Evolutionary conservation across 2,113 vertebrate genomes (phyloP).

Genomic region (Cheilinus undulatus): DNA sequence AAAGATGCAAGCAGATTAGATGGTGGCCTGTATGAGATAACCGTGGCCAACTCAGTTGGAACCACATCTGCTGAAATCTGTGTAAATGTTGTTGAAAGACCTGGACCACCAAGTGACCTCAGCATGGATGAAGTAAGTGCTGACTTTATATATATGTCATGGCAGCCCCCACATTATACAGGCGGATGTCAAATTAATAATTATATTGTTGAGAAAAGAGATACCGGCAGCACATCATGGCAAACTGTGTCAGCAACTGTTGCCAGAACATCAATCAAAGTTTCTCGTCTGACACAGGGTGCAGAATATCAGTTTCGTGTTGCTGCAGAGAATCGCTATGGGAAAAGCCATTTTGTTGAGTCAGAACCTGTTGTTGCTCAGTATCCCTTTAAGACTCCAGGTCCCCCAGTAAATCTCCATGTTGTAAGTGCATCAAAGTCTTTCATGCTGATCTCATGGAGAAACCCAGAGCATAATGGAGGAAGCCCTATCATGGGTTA

Average conservation of each 20-base stretch:
- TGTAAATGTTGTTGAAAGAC: constrained; percentile 94
- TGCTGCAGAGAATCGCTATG: constrained; percentile 96
- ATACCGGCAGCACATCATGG: constrained; percentile 93
- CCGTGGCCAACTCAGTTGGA: constrained; percentile 88
- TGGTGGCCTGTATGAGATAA: constrained; percentile 91
- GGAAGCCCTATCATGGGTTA: constrained; percentile 93
- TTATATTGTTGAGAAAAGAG: constrained; percentile 96
- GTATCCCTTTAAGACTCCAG: constrained; percentile 94
- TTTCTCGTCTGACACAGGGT: constrained; percentile 89
- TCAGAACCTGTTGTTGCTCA: constrained; percentile 90
- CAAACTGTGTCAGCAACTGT: constrained; percentile 94
- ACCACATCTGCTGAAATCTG: constrained; percentile 86
- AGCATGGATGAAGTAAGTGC: constrained; percentile 92
- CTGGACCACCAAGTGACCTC: constrained; percentile 90
- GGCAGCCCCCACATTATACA: constrained; percentile 93
- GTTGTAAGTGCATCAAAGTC: constrained; percentile 92
- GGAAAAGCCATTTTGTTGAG: constrained; percentile 90
- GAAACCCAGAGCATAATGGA: constrained; percentile 92
- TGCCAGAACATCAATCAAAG: constrained; percentile 95
- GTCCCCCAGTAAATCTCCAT: constrained; percentile 88
- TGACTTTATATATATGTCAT: constrained; percentile 91
- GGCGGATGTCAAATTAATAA: constrained; percentile 97
- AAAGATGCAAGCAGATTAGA: constrained; percentile 93
- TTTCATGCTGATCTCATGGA: constrained; percentile 92
- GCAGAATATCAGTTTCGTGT: constrained; percentile 97